Evolutionary conservation across 64 coral and sea anemone genomes (phyloP).

Genomic region (Porites lutea): DNA sequence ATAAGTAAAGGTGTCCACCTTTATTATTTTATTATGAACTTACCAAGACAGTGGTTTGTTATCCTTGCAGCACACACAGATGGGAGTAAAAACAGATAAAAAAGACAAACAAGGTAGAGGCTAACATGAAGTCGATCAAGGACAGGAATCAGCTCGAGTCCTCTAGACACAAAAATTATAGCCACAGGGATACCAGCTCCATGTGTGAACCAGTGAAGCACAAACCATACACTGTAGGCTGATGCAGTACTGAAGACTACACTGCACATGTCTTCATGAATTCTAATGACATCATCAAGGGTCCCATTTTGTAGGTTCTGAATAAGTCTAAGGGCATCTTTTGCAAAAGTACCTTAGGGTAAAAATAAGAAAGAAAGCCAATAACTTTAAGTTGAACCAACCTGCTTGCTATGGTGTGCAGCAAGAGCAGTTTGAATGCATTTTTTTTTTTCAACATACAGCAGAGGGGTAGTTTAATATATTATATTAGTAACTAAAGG

Average conservation of each 20-base stretch:
- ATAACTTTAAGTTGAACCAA: not conserved
- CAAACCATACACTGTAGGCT: slow-evolving; percentile 10
- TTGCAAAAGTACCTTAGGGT: not conserved
- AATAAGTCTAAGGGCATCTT: not conserved
- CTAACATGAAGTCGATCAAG: not conserved
- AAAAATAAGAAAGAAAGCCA: not conserved
- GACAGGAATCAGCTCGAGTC: not conserved
- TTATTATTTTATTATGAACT: not conserved
- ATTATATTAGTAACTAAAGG: too few relatives aligned
- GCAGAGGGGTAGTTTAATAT: too few relatives aligned
- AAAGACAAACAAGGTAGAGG: not conserved
- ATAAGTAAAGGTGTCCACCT: too few relatives aligned
- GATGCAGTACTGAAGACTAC: slow-evolving; percentile 3
- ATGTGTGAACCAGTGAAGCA: not conserved
- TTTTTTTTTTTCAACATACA: too few relatives aligned
- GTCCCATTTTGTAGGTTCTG: not conserved
- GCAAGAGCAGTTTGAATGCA: too few relatives aligned
- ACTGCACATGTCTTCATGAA: not conserved
- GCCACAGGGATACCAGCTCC: not conserved
- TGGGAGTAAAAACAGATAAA: slow-evolving; percentile 1
- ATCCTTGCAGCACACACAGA: not conserved
- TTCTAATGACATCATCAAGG: slow-evolving; percentile 10
- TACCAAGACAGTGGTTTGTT: not conserved
- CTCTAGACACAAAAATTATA: not conserved
- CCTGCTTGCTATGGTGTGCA: too few relatives aligned